Evolutionary conservation across 2,113 vertebrate species (phyloP), one percentile per base, ranked within the genome.

Genomic region (Potamarius usumacintae): DNA sequence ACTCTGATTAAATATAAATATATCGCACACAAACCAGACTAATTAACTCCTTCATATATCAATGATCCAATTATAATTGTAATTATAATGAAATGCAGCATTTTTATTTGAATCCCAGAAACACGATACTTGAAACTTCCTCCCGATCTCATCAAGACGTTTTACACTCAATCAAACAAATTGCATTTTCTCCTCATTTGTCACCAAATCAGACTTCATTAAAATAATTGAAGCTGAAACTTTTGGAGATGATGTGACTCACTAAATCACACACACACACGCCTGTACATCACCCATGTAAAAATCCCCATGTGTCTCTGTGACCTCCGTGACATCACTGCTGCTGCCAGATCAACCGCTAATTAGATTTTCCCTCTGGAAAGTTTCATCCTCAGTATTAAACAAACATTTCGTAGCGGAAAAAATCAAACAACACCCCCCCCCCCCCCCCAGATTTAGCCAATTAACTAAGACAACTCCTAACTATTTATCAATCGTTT

Each of bases 81-180:
- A 76, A 84, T 57, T 50, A 57, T 20, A 71, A 53, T n/a, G 9
- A 82, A 65, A 65, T 18, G 7, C 20, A 76, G 50, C 2, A 7
- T 83, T 67, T 83, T 52, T n/a, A 65, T 83, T 65, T 42, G 55
- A 80, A 34, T 57, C 78, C n/a, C 52, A 57, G 84, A 78, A 52
- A 85, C 34, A 20, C 53, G 84, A 85, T 20, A 27, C 71, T n/a
- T n/a, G 27, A 57, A 62, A 58, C 57, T 48, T 77, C 57, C 72
- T 63, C 5, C 58, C 63, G 55, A 60, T 76, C 83, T 85, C 17
- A 71, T 22, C 0, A 74, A 74, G 27, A 58, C 22, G 57, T 72
- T 84, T 84, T 11, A 72, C 20, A 55, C 80, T 48, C 52, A 58
- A 0, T 30, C 50, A 58, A 34, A 1, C 62, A 17, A 71, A 53